Evolutionary conservation across 2,797 vertebrate genomes (phyloP), one percentile per base, ranked within the genome.

Genomic region (Chrosomus eos): DNA sequence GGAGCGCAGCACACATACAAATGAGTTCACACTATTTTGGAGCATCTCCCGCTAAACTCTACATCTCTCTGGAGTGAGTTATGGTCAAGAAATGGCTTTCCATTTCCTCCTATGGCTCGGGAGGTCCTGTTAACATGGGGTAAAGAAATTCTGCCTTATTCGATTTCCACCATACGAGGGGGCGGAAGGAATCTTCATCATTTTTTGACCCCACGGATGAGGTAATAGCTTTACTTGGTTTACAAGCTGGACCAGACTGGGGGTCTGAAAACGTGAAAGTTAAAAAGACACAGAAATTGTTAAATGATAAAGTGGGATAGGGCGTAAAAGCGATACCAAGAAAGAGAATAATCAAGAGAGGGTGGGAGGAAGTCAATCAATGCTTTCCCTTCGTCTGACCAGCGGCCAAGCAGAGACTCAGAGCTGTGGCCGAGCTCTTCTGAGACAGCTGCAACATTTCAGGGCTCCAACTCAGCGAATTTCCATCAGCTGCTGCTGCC

Each of bases 371-470:
- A 81, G 83, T 77, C 38, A 51, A 81, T 66, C 60, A 68, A 48
- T 67, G 77, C 78, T 75, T 71, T 87, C 71, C 74, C 64, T 79
- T 60, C 58, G 36, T 84, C 93, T 96, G 95, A 95, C 92, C 90
- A 83, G 88, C 90, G 92, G 95, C 94, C 96, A 96, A 92, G 90
- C 91, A 89, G 89, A 94, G 93, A 93, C 90, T 88, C 90, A 88
- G 92, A 92, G 93, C 93, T 92, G 80, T 81, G 93, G 93, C 92
- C 92, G 92, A 92, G 91, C 93, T 94, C 93, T 92, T 94, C 90
- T 92, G 93, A 95, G 95, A 97, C 97, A 98, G 97, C 97, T 97
- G 97, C 94, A 96, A 95, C 95, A 93, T 96, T 96, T 98, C 96
- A 97, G 93, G 93, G 94, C 96, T 95, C 94, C 95, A 94, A 96